These are phyloP conservation scores for Lampris incognitus DNA, from an alignment of 2,113 vertebrate genomes.

Conservation along the genomic window DNA sequence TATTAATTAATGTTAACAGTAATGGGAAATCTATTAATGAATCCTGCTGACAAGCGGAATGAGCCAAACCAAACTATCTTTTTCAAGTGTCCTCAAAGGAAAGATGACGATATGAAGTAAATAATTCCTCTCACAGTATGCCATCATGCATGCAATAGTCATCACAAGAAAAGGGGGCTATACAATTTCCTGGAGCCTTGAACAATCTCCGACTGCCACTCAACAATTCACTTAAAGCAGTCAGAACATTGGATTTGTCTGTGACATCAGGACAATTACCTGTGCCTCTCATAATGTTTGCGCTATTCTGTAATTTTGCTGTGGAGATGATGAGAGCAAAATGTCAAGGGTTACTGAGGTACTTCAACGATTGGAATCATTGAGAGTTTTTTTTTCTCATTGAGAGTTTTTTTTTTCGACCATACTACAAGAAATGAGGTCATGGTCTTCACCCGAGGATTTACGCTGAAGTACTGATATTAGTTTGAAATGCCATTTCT, in stretches of 20 bases:
- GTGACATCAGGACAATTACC: constrained; percentile 71
- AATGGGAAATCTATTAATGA: no score
- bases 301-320: constrained; percentile 55
- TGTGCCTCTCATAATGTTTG: constrained; percentile 53
- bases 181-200: constrained; percentile 66
- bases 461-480: constrained; percentile 27
- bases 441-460: constrained; percentile 38
- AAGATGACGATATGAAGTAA: background rate
- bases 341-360: constrained; percentile 48
- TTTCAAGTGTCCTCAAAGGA: background rate
- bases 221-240: constrained; percentile 67
- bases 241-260: constrained; percentile 76
- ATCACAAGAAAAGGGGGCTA: constrained; percentile 46
- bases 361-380: constrained; percentile 37
- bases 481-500: constrained; percentile 15
- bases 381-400: background rate
- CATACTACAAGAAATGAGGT: constrained; percentile 25
- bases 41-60: no score
- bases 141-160: constrained; percentile 46
- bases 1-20: no score
- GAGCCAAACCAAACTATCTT: background rate
- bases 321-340: constrained; percentile 53
- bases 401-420: constrained; percentile 37
- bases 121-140: background rate
- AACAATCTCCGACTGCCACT: constrained; percentile 72